Conservation (phyloP, 2,113 vertebrate species). For the Cavia porcellus region DNA sequence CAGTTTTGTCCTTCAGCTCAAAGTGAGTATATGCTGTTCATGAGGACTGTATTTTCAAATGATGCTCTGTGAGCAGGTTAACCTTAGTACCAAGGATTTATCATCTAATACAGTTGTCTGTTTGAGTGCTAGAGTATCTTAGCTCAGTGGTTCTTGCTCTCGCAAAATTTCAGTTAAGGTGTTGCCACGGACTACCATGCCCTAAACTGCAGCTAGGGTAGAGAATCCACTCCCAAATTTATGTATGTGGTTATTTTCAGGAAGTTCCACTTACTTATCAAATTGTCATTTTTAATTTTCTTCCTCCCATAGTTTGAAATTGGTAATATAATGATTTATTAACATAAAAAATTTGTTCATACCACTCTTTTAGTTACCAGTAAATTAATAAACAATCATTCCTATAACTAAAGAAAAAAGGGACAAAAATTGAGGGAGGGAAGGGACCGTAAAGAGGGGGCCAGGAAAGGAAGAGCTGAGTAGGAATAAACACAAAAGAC, state of each 20-base stretch:
- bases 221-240: background rate
- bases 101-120: background rate
- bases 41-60: background rate
- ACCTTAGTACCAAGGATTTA: background rate
- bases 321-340: background rate
- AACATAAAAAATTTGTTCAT: background rate
- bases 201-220: background rate
- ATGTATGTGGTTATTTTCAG: fast-evolving
- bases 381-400: background rate
- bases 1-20: background rate
- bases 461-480: background rate
- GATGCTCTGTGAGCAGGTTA: background rate
- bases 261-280: background rate
- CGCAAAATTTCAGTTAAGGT: background rate
- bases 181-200: background rate
- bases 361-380: background rate
- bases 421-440: background rate
- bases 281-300: background rate
- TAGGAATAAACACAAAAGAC: background rate
- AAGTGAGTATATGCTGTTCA: background rate
- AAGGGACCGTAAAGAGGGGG: background rate
- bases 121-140: background rate
- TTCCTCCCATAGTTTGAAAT: background rate
- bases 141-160: background rate
- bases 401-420: background rate